Conservation (phyloP, 1,140 invertebrate genomes). For the Globodera rostochiensis region DNA sequence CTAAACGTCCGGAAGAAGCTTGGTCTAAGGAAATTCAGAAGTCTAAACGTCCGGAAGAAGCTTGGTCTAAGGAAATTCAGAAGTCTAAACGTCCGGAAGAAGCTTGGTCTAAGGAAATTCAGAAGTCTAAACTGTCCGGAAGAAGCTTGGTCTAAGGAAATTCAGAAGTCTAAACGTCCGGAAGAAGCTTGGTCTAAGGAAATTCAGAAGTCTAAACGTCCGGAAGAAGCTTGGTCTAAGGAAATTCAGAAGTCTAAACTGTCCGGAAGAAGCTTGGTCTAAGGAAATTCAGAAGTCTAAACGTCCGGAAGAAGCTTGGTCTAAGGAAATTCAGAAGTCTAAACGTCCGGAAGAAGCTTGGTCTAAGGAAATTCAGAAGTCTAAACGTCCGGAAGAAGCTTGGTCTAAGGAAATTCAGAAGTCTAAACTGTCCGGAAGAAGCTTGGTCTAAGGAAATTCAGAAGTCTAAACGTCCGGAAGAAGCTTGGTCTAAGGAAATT, state of each 20-base stretch:
- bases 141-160: conserved; percentile 14
- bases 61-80: conserved; percentile 2
- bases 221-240: conserved; percentile 23
- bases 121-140: conserved; percentile 21
- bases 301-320: conserved; percentile 31
- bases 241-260: not conserved
- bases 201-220: too few relatives aligned
- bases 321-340: not conserved
- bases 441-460: conserved; percentile 14
- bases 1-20: conserved; percentile 29
- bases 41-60: conserved; percentile 33
- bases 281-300: not conserved
- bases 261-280: conserved; percentile 26
- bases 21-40: conserved; percentile 8
- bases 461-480: conserved; percentile 20
- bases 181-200: conserved; percentile 19
- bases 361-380: too few relatives aligned
- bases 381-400: conserved; percentile 34
- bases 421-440: conserved; percentile 1
- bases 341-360: conserved; percentile 29
- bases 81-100: conserved; percentile 9
- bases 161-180: conserved; percentile 19
- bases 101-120: conserved; percentile 13
- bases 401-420: not conserved
- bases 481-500: conserved; percentile 14